Evolutionary conservation across 2,797 vertebrate genomes (phyloP).

Genomic region (Sebastes itinus): DNA sequence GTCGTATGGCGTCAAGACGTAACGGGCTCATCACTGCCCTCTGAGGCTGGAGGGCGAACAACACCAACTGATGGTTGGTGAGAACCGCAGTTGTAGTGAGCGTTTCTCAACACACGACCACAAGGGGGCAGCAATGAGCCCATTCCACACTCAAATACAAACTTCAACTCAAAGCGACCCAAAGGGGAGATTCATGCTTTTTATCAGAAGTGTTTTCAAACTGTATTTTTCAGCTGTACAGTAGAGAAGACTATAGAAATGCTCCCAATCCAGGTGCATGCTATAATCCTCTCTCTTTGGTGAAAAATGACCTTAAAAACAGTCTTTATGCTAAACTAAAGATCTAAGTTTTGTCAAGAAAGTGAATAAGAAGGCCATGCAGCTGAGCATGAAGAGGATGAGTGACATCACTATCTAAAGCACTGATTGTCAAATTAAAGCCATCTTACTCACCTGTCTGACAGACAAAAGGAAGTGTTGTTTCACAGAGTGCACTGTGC

Average conservation of each 20-base stretch:
- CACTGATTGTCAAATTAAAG: background rate
- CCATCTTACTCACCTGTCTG: conserved; percentile 1
- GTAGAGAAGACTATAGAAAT: too few relatives aligned
- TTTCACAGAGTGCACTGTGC: background rate
- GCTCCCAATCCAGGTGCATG: background rate
- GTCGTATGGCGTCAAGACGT: too few relatives aligned
- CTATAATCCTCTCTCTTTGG: background rate
- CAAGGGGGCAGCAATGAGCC: too few relatives aligned
- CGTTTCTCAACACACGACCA: too few relatives aligned
- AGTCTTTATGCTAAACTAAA: background rate
- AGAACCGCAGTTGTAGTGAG: background rate
- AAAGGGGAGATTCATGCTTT: background rate
- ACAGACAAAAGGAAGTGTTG: conserved; percentile 19
- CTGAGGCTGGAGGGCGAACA: background rate
- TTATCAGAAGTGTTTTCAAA: background rate
- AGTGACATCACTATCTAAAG: background rate
- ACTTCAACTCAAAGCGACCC: rapidly evolving
- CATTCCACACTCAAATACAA: background rate
- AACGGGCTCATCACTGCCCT: too few relatives aligned
- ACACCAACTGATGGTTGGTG: too few relatives aligned
- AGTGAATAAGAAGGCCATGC: background rate
- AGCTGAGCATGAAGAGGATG: background rate
- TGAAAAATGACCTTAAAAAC: too few relatives aligned
- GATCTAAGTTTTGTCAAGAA: background rate
- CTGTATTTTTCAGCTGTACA: too few relatives aligned